Base-by-base conservation (phyloP, 2,797 vertebrate genomes). In the Anguilla anguilla region DNA sequence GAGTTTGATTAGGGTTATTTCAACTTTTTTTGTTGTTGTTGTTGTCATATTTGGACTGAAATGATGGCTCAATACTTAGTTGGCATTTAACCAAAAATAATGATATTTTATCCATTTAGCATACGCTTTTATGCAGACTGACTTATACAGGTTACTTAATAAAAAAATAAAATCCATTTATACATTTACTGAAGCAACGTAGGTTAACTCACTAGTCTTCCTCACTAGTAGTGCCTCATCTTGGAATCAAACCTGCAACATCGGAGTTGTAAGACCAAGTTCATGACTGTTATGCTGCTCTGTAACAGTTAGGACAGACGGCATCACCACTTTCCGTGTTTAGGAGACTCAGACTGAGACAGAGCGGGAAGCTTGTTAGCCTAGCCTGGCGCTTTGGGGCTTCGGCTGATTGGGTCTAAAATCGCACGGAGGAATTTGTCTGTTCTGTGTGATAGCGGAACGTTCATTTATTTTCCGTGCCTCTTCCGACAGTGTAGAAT, bases 231-330 rank as follows among this genome's bases (percentile, higher is more conserved):
- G 39, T 39, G 39, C 39, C 39, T 39, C 39, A 39, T 39, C 39
- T 39, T 39, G 39, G 39, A 11, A 9, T 53, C 9, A 53, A 53
- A 53, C 6, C 51, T 53, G 11, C 51, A 53, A 53, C 51, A 9
- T 9, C 53, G 51, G 6, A 53, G 51, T 9, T 53, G 11, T 53
- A 53, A 11, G 6, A 9, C 51, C 51, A 53, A 2, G 0, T 53
- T 9, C 7, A 9, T 53, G 0, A 53, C 51, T 11, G 51, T 53
- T 53, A 53, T 0, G 51, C 51, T 53, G 51, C 51, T 53, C 51
- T 9, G 51, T 9, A 85, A 64, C 57, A 25, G 84, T 43, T 85
- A 43, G 43, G 84, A 61, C 28, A 61, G 83, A 85, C 84, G 46
- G 55, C 59, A 43, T 67, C 55, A 64, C 84, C 17, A 31, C 39